A percentile compares a stretch with the other conserved stretches of the same genome.
Conservation (phyloP, 1,140 invertebrate species). For the Eriocheir sinensis region DNA sequence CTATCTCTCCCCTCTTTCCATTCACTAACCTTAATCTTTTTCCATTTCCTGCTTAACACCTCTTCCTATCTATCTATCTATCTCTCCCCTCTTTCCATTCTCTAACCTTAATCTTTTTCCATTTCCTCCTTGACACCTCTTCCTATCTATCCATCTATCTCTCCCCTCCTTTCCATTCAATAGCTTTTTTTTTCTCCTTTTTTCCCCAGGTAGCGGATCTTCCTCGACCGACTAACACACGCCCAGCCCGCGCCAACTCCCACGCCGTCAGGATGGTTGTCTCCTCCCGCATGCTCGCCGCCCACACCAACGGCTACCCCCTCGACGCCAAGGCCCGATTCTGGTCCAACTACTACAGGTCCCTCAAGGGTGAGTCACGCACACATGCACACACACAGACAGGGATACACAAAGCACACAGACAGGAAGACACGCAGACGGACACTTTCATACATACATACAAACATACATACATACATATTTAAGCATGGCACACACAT, state of each 20-base stretch:
- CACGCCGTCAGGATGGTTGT: conserved; percentile 75
- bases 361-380: conserved; percentile 75
- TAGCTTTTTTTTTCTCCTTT: neutral
- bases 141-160: too few relatives aligned
- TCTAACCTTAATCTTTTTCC: too few relatives aligned
- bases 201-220: conserved; percentile 33
- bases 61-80: too few relatives aligned
- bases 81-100: too few relatives aligned
- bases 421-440: neutral
- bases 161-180: too few relatives aligned
- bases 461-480: conserved; percentile 11
- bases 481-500: conserved; percentile 20
- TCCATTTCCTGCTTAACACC: neutral
- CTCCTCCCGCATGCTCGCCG: conserved; percentile 78
- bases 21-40: too few relatives aligned
- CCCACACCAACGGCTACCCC: conserved; percentile 78
- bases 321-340: conserved; percentile 77
- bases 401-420: neutral
- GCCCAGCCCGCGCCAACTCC: neutral
- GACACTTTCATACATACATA: neutral
- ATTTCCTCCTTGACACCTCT: too few relatives aligned
- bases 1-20: too few relatives aligned
- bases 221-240: neutral
- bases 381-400: too few relatives aligned
- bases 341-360: conserved; percentile 79